Evolutionary conservation across 2,113 vertebrate genomes (phyloP).

Genomic region (Mus musculus): DNA sequence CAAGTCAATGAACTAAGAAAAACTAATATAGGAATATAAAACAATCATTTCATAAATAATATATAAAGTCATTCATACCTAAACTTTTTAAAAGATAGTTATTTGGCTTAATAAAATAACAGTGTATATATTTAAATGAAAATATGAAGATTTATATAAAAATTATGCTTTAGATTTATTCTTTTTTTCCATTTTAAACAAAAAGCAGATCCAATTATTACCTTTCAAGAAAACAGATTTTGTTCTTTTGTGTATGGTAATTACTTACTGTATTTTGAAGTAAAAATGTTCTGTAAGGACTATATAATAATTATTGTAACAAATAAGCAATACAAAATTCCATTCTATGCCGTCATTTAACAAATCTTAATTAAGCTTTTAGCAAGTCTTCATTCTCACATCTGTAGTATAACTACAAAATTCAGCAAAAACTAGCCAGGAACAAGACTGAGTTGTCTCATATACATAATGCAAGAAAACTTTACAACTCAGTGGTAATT

Average conservation of each 20-base stretch:
- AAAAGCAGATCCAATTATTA: not conserved
- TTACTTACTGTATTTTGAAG: slow-evolving; percentile 59
- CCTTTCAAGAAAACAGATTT: slow-evolving; percentile 59
- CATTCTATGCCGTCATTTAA: not conserved
- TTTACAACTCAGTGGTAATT: not conserved
- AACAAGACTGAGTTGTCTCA: not conserved
- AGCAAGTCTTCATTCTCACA: slow-evolving; percentile 56
- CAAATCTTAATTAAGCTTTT: slow-evolving; percentile 66
- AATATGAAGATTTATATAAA: not conserved
- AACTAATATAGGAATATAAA: slow-evolving; percentile 15
- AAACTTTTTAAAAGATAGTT: not conserved
- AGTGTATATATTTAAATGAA: not conserved
- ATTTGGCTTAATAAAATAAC: not conserved
- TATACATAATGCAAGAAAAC: slow-evolving; percentile 1
- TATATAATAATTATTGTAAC: not conserved
- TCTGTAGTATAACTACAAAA: not conserved
- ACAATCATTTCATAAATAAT: not conserved
- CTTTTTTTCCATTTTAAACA: slow-evolving; percentile 58
- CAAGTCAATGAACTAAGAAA: not conserved
- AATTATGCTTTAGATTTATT: not conserved
- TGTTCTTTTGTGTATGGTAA: slow-evolving; percentile 39
- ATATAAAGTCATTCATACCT: not conserved
- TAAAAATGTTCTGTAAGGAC: slow-evolving; percentile 61
- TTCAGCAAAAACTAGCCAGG: not conserved
- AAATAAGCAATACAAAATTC: slow-evolving; percentile 27